phyloP scores from a whole-genome alignment of 2,888 invertebrate genomes.

The Spisula subtruncata region DNA sequence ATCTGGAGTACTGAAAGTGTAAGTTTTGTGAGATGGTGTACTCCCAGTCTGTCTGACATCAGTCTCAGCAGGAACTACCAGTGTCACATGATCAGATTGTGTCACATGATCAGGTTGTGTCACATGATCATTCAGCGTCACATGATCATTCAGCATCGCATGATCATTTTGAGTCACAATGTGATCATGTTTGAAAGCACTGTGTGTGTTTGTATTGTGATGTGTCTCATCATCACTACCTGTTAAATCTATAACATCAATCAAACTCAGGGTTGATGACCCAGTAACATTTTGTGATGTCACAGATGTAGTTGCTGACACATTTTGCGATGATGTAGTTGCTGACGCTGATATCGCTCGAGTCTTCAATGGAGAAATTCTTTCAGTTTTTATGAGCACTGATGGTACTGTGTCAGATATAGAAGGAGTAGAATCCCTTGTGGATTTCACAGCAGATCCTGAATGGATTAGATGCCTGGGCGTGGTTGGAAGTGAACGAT shows the following conservation, averaged over 20 bases:
- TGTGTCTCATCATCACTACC: conserved; percentile 20
- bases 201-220: not conserved
- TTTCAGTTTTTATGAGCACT: not conserved
- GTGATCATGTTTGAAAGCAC: not conserved
- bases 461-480: not conserved
- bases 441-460: not conserved
- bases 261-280: conserved; percentile 2
- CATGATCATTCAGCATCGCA: not conserved
- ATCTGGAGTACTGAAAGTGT: not conserved
- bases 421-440: not conserved
- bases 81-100: not conserved
- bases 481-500: not conserved
- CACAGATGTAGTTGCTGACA: not conserved
- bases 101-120: not conserved
- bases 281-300: conserved; percentile 3
- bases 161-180: not conserved
- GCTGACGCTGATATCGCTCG: not conserved
- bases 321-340: not conserved
- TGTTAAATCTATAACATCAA: conserved; percentile 33
- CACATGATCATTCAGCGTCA: not conserved
- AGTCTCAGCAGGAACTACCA: not conserved
- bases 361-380: not conserved
- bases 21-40: not conserved
- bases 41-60: not conserved
- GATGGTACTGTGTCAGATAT: not conserved